phyloP scores from a whole-genome alignment of 2,888 invertebrate species.

The Meandrusa payeni region DNA sequence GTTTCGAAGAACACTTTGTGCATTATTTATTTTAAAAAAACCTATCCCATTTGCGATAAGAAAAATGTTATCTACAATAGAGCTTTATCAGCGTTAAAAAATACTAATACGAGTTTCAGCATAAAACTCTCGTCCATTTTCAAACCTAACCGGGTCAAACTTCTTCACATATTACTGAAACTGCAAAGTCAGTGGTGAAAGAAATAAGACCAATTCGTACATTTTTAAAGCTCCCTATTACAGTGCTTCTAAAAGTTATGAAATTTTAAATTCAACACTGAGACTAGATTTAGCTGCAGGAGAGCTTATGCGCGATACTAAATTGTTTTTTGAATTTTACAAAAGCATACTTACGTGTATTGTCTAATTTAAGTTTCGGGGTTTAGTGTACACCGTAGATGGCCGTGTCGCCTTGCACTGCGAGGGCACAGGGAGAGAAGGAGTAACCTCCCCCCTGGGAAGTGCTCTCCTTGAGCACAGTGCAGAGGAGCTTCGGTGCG shows the following conservation, averaged over 20 bases:
- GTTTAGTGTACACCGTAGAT: not conserved
- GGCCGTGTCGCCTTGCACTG: no score
- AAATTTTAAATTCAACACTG: slow-evolving; percentile 9
- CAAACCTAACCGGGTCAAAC: slow-evolving; percentile 4
- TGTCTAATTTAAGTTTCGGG: slow-evolving; percentile 1
- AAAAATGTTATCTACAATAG: no score
- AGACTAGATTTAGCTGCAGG: slow-evolving; percentile 6
- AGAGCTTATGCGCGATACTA: slow-evolving; percentile 6
- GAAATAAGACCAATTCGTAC: slow-evolving; percentile 21
- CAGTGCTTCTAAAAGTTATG: slow-evolving; percentile 10
- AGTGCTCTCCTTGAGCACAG: no score
- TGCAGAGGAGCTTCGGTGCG: no score
- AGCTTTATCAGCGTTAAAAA: no score
- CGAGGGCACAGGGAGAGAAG: no score
- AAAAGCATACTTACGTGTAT: not conserved
- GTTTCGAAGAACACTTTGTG: no score
- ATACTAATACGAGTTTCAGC: no score
- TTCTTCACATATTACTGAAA: slow-evolving; percentile 1
- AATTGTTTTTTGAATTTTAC: slow-evolving; percentile 21
- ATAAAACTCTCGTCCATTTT: slow-evolving; percentile 1
- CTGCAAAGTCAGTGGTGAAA: slow-evolving; percentile 3
- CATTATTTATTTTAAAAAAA: no score
- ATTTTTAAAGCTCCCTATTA: slow-evolving; percentile 8
- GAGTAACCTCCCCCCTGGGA: no score
- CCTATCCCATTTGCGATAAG: no score